These are phyloP conservation scores for Cariama cristata DNA, from an alignment of 2,113 vertebrate species.

Conservation along the genomic window DNA sequence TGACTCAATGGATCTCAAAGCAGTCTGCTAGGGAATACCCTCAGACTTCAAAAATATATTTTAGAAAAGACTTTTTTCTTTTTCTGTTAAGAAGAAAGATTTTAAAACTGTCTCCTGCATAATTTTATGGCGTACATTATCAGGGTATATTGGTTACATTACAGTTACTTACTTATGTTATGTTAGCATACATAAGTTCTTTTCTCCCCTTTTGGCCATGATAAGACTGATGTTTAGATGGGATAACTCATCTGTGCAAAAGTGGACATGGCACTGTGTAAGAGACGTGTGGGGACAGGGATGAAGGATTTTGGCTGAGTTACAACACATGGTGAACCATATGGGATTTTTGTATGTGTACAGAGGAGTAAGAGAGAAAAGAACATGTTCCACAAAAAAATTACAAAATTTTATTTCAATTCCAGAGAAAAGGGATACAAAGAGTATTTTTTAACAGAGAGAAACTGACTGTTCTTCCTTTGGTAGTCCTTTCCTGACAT, in stretches of 20 bases:
- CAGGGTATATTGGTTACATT: background rate
- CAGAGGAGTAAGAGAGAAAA: background rate
- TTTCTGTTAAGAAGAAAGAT: background rate
- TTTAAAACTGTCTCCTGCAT: background rate
- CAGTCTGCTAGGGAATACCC: background rate
- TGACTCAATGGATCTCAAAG: background rate
- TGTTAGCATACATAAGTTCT: background rate
- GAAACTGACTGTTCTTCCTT: background rate
- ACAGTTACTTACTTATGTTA: background rate
- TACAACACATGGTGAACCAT: background rate
- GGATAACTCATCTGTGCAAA: background rate
- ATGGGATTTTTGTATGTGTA: background rate
- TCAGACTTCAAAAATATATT: background rate
- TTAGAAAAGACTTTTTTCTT: background rate
- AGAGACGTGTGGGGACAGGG: too few species aligned
- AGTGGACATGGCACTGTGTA: background rate
- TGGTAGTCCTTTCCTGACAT: background rate
- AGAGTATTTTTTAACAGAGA: background rate
- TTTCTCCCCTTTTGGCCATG: background rate
- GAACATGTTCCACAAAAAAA: background rate
- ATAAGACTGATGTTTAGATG: background rate
- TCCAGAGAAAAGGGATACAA: background rate
- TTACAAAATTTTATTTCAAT: background rate
- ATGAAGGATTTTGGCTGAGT: background rate
- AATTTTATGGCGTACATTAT: background rate